A percentile compares a stretch with the other conserved stretches of the same genome.
Evolutionary conservation across 1,140 invertebrate genomes (phyloP).

Genomic region (Eriocheir sinensis): DNA sequence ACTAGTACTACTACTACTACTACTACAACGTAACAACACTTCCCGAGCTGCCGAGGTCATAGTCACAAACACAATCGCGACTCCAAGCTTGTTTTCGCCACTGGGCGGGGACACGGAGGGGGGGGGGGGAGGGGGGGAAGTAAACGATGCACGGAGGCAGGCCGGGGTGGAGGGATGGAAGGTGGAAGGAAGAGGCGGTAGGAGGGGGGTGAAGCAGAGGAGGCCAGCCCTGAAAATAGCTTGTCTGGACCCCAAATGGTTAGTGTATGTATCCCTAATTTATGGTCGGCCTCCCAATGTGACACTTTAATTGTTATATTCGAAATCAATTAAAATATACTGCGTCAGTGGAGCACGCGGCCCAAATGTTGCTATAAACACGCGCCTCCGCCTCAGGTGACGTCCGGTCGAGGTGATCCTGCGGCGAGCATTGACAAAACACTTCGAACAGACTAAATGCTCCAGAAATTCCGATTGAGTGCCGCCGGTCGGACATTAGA

Average conservation of each 20-base stretch:
- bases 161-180: not conserved
- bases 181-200: too few relatives aligned
- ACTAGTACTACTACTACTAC: too few relatives aligned
- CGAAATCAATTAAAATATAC: slow-evolving; percentile 69
- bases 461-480: slow-evolving; percentile 57
- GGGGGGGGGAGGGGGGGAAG: too few relatives aligned
- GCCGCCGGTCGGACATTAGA: slow-evolving; percentile 35
- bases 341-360: slow-evolving; percentile 44
- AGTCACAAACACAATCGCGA: slow-evolving; percentile 19
- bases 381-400: slow-evolving; percentile 46
- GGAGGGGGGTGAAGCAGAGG: not conserved
- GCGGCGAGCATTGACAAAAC: slow-evolving; percentile 58
- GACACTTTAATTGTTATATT: slow-evolving; percentile 71
- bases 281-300: slow-evolving; percentile 49
- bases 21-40: too few relatives aligned
- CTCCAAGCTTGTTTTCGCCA: slow-evolving; percentile 53
- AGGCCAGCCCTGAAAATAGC: slow-evolving; percentile 39
- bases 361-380: slow-evolving; percentile 49
- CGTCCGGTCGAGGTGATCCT: not conserved
- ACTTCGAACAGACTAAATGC: slow-evolving; percentile 57
- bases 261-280: slow-evolving; percentile 50
- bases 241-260: slow-evolving; percentile 54
- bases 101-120: not conserved
- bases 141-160: too few relatives aligned
- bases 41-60: not conserved